A percentile compares a stretch with the other conserved stretches of the same genome.
phyloP scores from a whole-genome alignment of 2,888 invertebrate species.

The Chrysina gloriosa region DNA sequence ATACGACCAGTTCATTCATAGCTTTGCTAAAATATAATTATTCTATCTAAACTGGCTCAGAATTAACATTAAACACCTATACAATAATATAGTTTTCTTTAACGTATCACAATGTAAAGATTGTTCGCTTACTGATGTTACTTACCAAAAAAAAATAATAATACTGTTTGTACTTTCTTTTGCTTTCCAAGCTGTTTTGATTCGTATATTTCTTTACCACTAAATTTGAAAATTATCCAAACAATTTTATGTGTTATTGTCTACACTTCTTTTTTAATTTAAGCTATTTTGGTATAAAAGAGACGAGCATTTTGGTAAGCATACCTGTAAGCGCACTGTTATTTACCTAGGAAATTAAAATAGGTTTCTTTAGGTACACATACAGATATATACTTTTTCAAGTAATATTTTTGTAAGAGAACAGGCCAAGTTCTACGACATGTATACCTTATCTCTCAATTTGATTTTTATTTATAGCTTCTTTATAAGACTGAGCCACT shows the following conservation, averaged over 20 bases:
- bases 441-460: constrained; percentile 50
- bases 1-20: too few relatives aligned
- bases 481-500: constrained; percentile 56
- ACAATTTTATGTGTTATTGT: background rate
- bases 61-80: constrained; percentile 31
- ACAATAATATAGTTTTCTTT: constrained; percentile 36
- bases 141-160: constrained; percentile 10
- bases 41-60: background rate
- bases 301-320: background rate
- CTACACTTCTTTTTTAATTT: background rate
- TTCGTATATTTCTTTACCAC: background rate
- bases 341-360: constrained; percentile 4
- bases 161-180: constrained; percentile 12
- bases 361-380: background rate
- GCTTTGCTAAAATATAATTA: background rate
- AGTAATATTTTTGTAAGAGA: background rate
- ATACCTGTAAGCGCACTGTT: background rate
- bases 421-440: background rate
- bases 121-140: constrained; percentile 15
- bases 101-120: constrained; percentile 42
- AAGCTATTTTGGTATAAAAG: background rate
- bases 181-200: background rate
- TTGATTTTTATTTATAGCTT: constrained; percentile 54
- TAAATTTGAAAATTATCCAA: background rate
- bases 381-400: constrained; percentile 1